Base-by-base conservation (phyloP, 2,888 invertebrate species). In the Lissocephala sabroskyi region DNA sequence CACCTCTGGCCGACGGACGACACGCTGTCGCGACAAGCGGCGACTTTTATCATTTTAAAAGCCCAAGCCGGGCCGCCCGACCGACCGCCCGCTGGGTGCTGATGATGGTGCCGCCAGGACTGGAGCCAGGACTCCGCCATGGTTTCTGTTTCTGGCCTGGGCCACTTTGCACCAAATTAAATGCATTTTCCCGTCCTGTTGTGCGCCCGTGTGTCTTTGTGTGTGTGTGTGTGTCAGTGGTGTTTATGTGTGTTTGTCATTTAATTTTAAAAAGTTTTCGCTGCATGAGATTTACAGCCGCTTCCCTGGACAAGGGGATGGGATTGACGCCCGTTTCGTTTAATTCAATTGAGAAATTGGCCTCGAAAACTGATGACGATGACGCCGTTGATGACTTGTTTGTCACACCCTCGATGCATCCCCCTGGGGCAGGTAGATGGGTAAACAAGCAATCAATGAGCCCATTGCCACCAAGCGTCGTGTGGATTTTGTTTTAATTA, bases 31-130 rank as follows among this genome's bases (percentile, higher is more conserved):
- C 75, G 71, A 65, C 75, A 67, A 71, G 59, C 63, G 71, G 70
- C 70, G 74, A 70, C 68, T 70, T 71, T 71, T 75, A 71, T 71
- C 75, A 70, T 75, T 71, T 75, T 59, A 68, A 71, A 75, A 67
- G 62, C 52, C 45, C 52, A 44, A 53, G 50, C 40, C 63, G 52
- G 50, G 45, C 65, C 52, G 55, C 33, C 9, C 16, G 50, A 17
- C 40, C 35, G 41, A 7, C 23, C 23, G 23, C 23, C 23, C 23
- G 23, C 4, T 23, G 23, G 23, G 23, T 3, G 23, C 4, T 3
- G 23, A 7, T 23, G 23, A 23, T 46, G 79, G 64, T 66, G 75
- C 68, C 71, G 62, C 42, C 58, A 62, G 54, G 81, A 59, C 80
- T 76, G 78, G 80, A 79, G 79, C 76, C 62, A 49, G 36, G 3